Conservation (phyloP, 2,113 vertebrate genomes). For the Melanotaenia duboulayi region DNA sequence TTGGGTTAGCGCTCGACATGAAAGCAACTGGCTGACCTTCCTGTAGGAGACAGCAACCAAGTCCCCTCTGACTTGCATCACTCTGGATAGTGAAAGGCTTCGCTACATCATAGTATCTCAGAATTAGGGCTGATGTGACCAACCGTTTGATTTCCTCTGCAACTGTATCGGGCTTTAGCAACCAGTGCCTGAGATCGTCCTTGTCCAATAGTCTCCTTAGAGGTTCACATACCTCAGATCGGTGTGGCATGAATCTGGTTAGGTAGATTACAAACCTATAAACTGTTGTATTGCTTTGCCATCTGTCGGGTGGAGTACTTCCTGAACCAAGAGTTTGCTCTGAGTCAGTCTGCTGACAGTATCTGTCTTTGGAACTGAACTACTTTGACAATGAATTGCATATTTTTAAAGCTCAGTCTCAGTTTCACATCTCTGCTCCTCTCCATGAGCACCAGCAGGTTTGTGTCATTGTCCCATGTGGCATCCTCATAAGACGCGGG, state of each 20-base stretch:
- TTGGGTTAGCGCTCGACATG: not conserved
- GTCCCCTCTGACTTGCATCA: not conserved
- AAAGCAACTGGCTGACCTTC: not conserved
- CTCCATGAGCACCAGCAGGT: not conserved
- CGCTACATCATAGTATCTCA: not conserved
- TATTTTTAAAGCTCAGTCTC: not conserved
- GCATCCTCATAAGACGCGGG: not conserved
- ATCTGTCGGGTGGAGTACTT: not conserved
- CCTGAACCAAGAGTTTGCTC: too few species aligned
- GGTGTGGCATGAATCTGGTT: not conserved
- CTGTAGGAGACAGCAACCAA: not conserved
- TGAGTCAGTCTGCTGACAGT: too few species aligned
- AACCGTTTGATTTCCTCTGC: not conserved
- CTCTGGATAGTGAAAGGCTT: constrained; percentile 4
- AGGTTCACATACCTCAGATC: not conserved
- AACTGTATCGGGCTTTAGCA: not conserved
- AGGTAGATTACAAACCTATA: not conserved
- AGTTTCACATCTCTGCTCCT: not conserved
- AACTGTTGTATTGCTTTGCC: not conserved
- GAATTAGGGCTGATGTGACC: not conserved
- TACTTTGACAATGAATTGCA: not conserved
- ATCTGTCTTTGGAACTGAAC: too few species aligned
- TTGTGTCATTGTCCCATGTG: not conserved
- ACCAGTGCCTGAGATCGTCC: not conserved
- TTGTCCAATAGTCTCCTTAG: not conserved